Conservation (phyloP, 2,113 vertebrate genomes). For the Seriola dumerili region DNA sequence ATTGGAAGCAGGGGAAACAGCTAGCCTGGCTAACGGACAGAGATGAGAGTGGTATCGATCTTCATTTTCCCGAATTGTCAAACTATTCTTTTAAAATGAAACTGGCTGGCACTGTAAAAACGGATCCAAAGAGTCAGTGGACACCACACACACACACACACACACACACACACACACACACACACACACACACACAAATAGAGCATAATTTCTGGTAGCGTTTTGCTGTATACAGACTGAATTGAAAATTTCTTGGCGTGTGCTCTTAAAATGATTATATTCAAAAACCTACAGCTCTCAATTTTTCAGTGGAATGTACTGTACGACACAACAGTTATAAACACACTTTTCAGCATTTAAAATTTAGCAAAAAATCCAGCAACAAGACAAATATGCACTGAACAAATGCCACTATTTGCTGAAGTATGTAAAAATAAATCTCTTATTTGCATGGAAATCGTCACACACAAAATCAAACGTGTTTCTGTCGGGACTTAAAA, state of each 20-base stretch:
- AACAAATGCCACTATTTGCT: conserved; percentile 29
- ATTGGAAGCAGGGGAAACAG: not conserved
- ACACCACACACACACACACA: not conserved
- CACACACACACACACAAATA: not conserved
- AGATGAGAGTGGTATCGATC: not conserved
- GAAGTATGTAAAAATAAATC: conserved; percentile 20
- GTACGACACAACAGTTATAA: conserved; percentile 6
- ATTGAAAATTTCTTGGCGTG: not conserved
- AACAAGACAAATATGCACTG: conserved; percentile 16
- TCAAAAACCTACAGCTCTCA: conserved; percentile 35
- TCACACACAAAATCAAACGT: conserved; percentile 4
- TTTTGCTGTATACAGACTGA: conserved; percentile 21
- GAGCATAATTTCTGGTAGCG: conserved; percentile 54
- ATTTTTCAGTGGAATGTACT: conserved; percentile 56
- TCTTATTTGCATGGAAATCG: conserved; percentile 16
- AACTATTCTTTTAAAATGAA: conserved; percentile 8
- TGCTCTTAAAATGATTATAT: not conserved
- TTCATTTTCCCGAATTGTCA: conserved; percentile 1
- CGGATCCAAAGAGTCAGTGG: not conserved
- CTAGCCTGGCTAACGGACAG: not conserved
- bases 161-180: not conserved
- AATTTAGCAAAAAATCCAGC: conserved; percentile 28
- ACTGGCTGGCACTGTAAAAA: conserved; percentile 16
- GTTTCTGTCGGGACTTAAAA: conserved; percentile 16
- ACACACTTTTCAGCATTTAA: conserved; percentile 1